These are phyloP conservation scores for Palythoa grandiflora DNA, from an alignment of 92 coral and sea anemone species.

Conservation along the genomic window DNA sequence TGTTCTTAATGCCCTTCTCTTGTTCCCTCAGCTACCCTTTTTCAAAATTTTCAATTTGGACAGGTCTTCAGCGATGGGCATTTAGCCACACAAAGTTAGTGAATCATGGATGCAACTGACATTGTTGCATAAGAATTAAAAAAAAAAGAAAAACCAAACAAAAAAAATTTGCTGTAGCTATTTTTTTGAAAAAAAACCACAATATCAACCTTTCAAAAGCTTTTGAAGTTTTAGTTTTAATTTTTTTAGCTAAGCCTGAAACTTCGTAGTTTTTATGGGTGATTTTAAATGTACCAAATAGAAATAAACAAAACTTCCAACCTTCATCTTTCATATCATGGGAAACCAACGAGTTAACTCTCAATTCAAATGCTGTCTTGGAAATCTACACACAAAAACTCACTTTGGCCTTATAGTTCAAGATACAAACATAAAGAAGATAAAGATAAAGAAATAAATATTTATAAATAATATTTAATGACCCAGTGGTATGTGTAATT, in stretches of 20 bases:
- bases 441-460: not conserved
- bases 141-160: slow-evolving; percentile 4
- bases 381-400: not conserved
- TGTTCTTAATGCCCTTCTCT: slow-evolving; percentile 1
- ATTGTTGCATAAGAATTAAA: not conserved
- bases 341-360: slow-evolving; percentile 10
- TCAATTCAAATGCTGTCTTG: slow-evolving; percentile 7
- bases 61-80: not conserved
- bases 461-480: not conserved
- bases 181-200: not conserved
- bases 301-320: not conserved
- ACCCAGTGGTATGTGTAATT: not conserved
- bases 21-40: slow-evolving; percentile 3
- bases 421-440: slow-evolving; percentile 3
- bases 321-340: not conserved
- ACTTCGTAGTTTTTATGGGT: slow-evolving; percentile 1
- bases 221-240: slow-evolving; percentile 11
- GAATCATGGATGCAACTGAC: not conserved
- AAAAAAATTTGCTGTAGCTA: not conserved
- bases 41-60: not conserved
- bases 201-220: slow-evolving; percentile 7
- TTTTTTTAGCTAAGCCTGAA: slow-evolving; percentile 7
- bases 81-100: slow-evolving; percentile 4
- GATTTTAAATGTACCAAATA: not conserved
- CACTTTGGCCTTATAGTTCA: not conserved